Evolutionary conservation across 2,113 vertebrate genomes (phyloP).

Genomic region (Poecilia latipinna): DNA sequence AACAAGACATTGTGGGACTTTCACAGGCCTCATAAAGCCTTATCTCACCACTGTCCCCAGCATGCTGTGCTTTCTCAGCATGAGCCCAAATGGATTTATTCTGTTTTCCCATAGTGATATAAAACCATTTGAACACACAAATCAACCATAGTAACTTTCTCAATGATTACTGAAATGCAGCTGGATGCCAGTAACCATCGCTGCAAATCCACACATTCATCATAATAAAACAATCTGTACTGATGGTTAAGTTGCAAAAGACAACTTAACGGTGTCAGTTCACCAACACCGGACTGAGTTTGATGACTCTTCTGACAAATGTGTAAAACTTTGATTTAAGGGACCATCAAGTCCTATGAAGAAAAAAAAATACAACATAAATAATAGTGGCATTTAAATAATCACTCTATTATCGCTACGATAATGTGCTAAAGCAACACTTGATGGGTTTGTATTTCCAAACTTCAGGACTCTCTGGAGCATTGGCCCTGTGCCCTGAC

Average conservation of each 20-base stretch:
- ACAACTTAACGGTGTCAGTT: too few species aligned
- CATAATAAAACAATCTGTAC: not conserved
- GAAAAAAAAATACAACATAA: not conserved
- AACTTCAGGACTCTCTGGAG: too few species aligned
- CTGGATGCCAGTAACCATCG: too few species aligned
- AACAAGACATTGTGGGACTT: conserved; percentile 25
- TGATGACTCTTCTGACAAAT: not conserved
- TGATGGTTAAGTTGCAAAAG: not conserved
- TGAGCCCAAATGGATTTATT: not conserved
- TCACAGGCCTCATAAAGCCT: conserved; percentile 16
- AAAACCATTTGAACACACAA: not conserved
- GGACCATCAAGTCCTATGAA: not conserved
- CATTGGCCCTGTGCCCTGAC: too few species aligned
- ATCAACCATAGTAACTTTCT: not conserved
- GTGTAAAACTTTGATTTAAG: not conserved
- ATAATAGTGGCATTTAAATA: not conserved
- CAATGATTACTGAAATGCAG: not conserved
- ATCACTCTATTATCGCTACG: not conserved
- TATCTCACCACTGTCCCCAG: conserved; percentile 6
- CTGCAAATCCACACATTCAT: not conserved
- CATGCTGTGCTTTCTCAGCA: fast-evolving
- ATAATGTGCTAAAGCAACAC: not conserved
- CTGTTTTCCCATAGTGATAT: not conserved
- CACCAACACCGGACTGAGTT: not conserved
- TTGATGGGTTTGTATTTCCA: too few species aligned